These are phyloP conservation scores for Patagioenas fasciata DNA, from an alignment of 2,113 vertebrate species.

Conservation along the genomic window DNA sequence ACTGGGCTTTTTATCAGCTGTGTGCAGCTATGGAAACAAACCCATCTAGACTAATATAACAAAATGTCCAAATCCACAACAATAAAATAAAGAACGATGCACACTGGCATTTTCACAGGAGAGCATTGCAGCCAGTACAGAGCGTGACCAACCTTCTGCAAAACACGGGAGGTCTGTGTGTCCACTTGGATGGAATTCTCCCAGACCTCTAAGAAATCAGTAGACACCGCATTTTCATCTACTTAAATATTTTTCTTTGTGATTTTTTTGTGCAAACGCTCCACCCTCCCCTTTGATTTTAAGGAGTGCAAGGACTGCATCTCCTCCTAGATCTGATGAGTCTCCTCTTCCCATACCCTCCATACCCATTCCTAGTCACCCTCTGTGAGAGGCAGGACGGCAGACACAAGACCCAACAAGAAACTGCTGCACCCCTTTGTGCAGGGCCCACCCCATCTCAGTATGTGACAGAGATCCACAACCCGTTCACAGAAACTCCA, in stretches of 20 bases:
- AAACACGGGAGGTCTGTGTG: neutral
- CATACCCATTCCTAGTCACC: neutral
- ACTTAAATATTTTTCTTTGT: neutral
- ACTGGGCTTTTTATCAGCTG: conserved; percentile 18
- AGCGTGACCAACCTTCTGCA: neutral
- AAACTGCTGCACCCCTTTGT: neutral
- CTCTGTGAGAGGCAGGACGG: neutral
- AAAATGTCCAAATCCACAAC: conserved; percentile 7
- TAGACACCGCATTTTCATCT: neutral
- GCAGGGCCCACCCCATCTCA: neutral
- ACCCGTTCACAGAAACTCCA: neutral
- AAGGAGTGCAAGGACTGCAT: neutral
- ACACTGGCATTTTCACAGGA: neutral
- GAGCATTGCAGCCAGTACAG: neutral
- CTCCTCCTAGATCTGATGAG: neutral
- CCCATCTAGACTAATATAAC: conserved; percentile 13
- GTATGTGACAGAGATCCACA: neutral
- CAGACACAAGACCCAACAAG: neutral
- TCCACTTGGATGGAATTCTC: neutral
- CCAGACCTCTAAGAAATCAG: neutral
- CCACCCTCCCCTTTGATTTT: neutral
- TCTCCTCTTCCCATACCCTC: neutral
- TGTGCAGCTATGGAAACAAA: conserved; percentile 51
- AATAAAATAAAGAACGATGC: neutral
- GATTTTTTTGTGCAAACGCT: neutral